phyloP scores from a whole-genome alignment of 1,140 invertebrate genomes.

The Penaeus vannamei region DNA sequence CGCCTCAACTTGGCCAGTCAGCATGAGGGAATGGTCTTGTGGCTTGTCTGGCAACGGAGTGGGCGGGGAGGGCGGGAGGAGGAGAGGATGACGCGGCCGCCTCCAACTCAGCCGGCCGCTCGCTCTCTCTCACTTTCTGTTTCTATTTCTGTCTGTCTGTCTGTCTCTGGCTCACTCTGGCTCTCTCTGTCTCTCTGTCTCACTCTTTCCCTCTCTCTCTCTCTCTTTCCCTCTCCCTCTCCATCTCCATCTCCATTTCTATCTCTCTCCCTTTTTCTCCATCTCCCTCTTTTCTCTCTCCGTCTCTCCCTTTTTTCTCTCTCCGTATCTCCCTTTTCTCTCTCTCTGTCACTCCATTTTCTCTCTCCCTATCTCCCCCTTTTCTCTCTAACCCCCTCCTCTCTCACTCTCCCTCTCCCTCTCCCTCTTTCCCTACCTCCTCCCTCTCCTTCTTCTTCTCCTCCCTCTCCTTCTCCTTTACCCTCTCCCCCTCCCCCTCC shows the following conservation, averaged over 20 bases:
- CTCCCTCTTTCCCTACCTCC: too few species aligned
- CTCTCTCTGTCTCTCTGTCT: background rate
- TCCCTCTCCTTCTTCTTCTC: too few species aligned
- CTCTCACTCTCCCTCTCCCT: too few species aligned
- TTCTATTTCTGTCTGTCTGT: background rate
- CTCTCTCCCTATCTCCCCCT: background rate
- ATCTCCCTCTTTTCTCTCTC: background rate
- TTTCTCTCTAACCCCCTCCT: too few species aligned
- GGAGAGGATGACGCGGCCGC: background rate
- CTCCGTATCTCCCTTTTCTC: background rate
- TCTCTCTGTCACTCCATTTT: background rate
- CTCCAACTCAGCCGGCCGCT: background rate
- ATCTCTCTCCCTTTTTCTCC: background rate
- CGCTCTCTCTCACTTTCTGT: background rate
- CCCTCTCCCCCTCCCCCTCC: too few species aligned
- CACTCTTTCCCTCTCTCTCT: slow-evolving; percentile 11
- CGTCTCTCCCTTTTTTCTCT: background rate
- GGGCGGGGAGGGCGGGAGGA: too few species aligned
- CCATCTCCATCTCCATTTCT: background rate
- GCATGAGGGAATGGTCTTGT: slow-evolving; percentile 34
- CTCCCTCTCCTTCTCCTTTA: too few species aligned
- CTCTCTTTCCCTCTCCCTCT: slow-evolving; percentile 14
- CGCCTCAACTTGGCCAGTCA: slow-evolving; percentile 22
- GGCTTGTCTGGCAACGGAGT: slow-evolving; percentile 28
- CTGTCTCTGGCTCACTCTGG: background rate